Evolutionary conservation across 2,888 invertebrate genomes (phyloP).

Genomic region (Schizotus pectinicornis): DNA sequence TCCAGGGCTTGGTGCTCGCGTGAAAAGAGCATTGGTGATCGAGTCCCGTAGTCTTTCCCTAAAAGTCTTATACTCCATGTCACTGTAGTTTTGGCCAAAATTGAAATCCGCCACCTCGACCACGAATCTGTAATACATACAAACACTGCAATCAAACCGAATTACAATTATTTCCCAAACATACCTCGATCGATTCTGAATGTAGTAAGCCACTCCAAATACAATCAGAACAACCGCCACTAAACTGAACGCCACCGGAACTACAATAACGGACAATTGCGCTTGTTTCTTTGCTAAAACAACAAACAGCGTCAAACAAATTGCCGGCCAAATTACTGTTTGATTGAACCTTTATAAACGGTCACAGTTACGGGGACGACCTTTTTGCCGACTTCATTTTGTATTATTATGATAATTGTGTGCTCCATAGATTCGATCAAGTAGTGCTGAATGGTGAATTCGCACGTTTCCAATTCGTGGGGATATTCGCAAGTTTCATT

Average conservation of each 20-base stretch:
- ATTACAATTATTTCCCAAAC: constrained; percentile 7
- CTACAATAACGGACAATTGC: constrained; percentile 86
- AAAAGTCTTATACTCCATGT: constrained; percentile 88
- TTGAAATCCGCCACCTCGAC: constrained; percentile 92
- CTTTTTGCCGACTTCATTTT: constrained; percentile 75
- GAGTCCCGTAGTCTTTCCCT: constrained; percentile 81
- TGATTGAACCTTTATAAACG: constrained; percentile 88
- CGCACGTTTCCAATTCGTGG: constrained; percentile 60
- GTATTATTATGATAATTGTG: constrained; percentile 78
- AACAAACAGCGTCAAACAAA: constrained; percentile 23
- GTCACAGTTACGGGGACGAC: constrained; percentile 77
- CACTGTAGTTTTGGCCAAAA: constrained; percentile 80
- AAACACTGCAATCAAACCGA: constrained; percentile 3
- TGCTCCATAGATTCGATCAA: constrained; percentile 73
- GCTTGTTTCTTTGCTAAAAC: constrained; percentile 76
- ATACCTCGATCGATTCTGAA: constrained; percentile 73
- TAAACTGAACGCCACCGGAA: constrained; percentile 83
- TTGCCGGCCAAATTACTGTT: constrained; percentile 12
- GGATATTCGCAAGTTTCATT: constrained; percentile 72
- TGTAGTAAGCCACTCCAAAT: constrained; percentile 86
- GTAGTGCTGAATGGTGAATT: constrained; percentile 71
- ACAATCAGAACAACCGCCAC: constrained; percentile 83
- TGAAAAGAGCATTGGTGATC: constrained; percentile 66
- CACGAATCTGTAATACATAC: constrained; percentile 67
- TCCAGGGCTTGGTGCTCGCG: constrained; percentile 48